A percentile compares a stretch with the other conserved stretches of the same genome.
phyloP scores from a whole-genome alignment of 2,888 invertebrate genomes.

The Hirtodrosophila histrioides region DNA sequence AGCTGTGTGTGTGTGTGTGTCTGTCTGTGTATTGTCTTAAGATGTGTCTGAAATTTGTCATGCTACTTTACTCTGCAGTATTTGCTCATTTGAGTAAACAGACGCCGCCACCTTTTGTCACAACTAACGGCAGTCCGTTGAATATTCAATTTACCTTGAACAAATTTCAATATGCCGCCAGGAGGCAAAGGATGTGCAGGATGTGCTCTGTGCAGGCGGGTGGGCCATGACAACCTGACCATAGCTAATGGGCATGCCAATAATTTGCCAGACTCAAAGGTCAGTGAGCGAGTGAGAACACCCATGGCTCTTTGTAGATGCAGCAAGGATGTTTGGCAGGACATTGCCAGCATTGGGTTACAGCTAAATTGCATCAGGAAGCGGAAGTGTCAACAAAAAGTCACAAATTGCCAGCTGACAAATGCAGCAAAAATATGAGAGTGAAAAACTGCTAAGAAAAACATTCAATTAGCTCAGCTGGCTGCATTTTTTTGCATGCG shows the following conservation, averaged over 20 bases:
- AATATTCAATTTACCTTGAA: slow-evolving; percentile 51
- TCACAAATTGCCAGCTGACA: slow-evolving; percentile 50
- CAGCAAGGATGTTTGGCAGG: slow-evolving; percentile 52
- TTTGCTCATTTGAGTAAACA: slow-evolving; percentile 41
- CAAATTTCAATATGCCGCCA: slow-evolving; percentile 40
- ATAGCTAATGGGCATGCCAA: slow-evolving; percentile 48
- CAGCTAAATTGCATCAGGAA: slow-evolving; percentile 60
- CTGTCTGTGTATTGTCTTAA: slow-evolving; percentile 3
- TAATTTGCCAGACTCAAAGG: slow-evolving; percentile 28
- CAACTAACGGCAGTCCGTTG: slow-evolving; percentile 18
- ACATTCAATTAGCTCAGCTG: slow-evolving; percentile 37
- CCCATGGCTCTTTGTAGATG: slow-evolving; percentile 17
- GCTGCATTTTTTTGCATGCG: slow-evolving; percentile 27
- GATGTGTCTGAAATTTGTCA: slow-evolving; percentile 28
- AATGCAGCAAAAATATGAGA: not conserved
- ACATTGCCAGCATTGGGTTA: slow-evolving; percentile 55
- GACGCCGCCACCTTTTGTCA: slow-evolving; percentile 44
- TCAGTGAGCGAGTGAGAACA: slow-evolving; percentile 11
- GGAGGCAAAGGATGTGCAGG: slow-evolving; percentile 25
- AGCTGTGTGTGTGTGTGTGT: slow-evolving; percentile 1
- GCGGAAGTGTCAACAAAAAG: slow-evolving; percentile 55
- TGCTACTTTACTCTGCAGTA: slow-evolving; percentile 37
- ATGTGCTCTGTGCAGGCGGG: slow-evolving; percentile 27
- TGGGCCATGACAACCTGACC: slow-evolving; percentile 41
- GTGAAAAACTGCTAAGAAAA: slow-evolving; percentile 1